Percentiles rank a stretch among this genome's conserved stretches.
Conservation (phyloP, 2,797 vertebrate genomes). For the Novumbra hubbsi region DNA sequence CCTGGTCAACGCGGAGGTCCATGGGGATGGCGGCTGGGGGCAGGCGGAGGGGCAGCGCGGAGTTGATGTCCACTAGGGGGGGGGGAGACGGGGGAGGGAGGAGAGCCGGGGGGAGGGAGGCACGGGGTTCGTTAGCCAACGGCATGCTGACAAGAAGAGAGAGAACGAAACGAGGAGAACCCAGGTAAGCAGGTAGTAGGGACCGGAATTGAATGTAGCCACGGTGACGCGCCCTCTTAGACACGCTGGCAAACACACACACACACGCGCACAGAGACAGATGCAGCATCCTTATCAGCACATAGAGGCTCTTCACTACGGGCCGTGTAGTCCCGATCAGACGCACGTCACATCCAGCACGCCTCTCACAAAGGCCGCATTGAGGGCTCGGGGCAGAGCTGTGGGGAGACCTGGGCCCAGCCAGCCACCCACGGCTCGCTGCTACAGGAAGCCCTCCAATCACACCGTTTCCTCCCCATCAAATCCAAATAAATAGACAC, state of each 20-base stretch:
- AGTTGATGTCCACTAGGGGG: slow-evolving; percentile 83
- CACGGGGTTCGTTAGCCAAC: not conserved
- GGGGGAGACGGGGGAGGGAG: not conserved
- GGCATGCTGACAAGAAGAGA: not conserved
- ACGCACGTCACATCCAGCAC: slow-evolving; percentile 20
- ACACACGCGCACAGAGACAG: not conserved
- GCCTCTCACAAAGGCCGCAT: slow-evolving; percentile 62
- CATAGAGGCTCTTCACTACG: slow-evolving; percentile 1
- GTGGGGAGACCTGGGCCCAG: slow-evolving; percentile 21
- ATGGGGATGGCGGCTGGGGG: slow-evolving; percentile 89
- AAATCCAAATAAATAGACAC: slow-evolving; percentile 66
- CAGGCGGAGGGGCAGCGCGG: slow-evolving; percentile 88
- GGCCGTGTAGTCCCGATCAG: slow-evolving; percentile 11
- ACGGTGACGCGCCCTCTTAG: not conserved
- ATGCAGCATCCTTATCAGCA: slow-evolving; percentile 24
- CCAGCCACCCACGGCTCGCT: slow-evolving; percentile 48
- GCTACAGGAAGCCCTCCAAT: slow-evolving; percentile 60
- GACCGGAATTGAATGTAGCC: not conserved
- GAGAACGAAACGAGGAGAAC: not conserved
- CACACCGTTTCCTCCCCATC: slow-evolving; percentile 60
- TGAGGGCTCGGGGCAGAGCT: slow-evolving; percentile 39
- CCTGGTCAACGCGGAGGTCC: slow-evolving; percentile 91
- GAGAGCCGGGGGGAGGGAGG: slow-evolving; percentile 3
- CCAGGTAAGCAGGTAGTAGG: not conserved
- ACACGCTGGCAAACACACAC: not conserved